Conservation (phyloP, 2,113 vertebrate genomes). For the Chamaetylas fuelleborni region DNA sequence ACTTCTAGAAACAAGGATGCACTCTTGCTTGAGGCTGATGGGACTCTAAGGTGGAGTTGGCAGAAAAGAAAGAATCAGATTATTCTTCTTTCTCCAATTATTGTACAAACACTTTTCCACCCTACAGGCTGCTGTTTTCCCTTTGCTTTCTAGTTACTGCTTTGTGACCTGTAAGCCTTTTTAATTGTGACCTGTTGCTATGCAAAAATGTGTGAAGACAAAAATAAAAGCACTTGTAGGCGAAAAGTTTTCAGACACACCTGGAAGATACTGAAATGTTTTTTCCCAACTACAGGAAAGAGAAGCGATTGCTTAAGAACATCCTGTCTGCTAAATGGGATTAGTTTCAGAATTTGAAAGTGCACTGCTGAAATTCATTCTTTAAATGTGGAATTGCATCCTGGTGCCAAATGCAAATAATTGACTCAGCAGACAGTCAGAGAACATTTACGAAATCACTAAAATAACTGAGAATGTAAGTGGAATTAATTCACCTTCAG, state of each 20-base stretch:
- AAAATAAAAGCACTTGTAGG: conserved; percentile 39
- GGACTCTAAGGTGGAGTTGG: not conserved
- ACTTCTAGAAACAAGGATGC: not conserved
- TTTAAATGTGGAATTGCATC: conserved; percentile 4
- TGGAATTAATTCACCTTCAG: not conserved
- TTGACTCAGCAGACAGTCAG: not conserved
- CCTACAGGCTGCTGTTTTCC: not conserved
- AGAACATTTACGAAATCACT: not conserved
- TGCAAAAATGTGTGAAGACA: conserved; percentile 7
- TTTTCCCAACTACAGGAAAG: conserved; percentile 54
- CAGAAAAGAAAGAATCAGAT: not conserved
- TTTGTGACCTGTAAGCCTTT: not conserved
- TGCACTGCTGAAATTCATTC: not conserved
- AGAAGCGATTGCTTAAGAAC: not conserved
- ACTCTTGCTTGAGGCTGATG: not conserved
- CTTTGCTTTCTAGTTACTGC: not conserved
- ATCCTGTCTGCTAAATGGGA: not conserved
- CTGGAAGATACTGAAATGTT: conserved; percentile 31
- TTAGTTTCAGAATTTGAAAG: conserved; percentile 29
- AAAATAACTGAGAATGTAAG: not conserved
- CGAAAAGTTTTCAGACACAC: conserved; percentile 28
- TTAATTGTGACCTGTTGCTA: conserved; percentile 25
- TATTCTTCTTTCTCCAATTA: not conserved
- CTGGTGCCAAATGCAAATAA: conserved; percentile 18
- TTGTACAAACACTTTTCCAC: not conserved